Conservation (phyloP, 2,113 vertebrate species). For the Poicephalus gulielmi region DNA sequence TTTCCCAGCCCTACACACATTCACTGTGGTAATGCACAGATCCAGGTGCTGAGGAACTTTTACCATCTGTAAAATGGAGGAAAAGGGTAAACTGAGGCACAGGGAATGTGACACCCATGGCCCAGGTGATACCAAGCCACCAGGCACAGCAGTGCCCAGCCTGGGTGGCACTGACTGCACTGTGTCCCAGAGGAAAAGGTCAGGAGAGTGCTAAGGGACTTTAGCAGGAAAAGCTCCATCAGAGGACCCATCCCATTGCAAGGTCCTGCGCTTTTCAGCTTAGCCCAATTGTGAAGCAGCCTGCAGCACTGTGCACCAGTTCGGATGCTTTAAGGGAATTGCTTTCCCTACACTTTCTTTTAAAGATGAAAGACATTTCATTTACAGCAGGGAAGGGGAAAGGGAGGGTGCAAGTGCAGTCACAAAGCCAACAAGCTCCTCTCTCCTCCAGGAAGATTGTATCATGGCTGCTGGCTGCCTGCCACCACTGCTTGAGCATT, state of each 20-base stretch:
- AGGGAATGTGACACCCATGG: rapidly evolving
- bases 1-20: not conserved
- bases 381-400: not conserved
- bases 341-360: not conserved
- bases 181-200: rapidly evolving
- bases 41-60: not conserved
- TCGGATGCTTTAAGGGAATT: not conserved
- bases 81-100: not conserved
- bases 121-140: not conserved
- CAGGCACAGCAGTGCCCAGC: not conserved
- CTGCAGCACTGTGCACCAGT: not conserved
- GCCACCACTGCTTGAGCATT: not conserved
- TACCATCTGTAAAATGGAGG: rapidly evolving
- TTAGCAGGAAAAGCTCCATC: not conserved
- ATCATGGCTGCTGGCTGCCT: not conserved
- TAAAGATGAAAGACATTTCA: not conserved
- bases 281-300: not conserved
- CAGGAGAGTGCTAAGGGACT: rapidly evolving
- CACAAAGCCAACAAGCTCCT: not conserved
- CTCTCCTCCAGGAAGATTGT: not conserved
- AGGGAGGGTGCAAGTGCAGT: not conserved
- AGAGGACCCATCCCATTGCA: rapidly evolving
- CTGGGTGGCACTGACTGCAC: not conserved
- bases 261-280: rapidly evolving
- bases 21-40: not conserved